phyloP scores from a whole-genome alignment of 1,140 invertebrate genomes.

The Brachionus asplanchnoidis region DNA sequence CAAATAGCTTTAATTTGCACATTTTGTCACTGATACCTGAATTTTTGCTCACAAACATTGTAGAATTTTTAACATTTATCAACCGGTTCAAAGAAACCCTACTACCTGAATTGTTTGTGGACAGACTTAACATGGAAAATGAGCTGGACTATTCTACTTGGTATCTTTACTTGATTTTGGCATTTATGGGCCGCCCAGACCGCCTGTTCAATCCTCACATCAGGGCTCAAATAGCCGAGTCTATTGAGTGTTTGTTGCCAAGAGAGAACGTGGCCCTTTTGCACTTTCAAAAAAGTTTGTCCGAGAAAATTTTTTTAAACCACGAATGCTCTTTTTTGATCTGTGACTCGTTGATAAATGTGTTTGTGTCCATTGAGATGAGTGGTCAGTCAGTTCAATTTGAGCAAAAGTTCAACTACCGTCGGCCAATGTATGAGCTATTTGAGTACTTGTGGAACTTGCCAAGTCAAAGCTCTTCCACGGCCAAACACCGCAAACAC shows the following conservation, averaged over 20 bases:
- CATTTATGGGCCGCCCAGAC: slow-evolving; percentile 70
- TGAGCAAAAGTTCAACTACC: slow-evolving; percentile 94
- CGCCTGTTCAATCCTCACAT: slow-evolving; percentile 86
- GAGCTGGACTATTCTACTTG: slow-evolving; percentile 57
- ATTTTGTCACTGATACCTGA: slow-evolving; percentile 73
- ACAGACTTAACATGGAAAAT: background rate
- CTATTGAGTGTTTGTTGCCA: slow-evolving; percentile 66
- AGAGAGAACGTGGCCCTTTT: background rate
- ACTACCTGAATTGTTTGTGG: slow-evolving; percentile 4
- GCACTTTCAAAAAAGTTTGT: background rate
- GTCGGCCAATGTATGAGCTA: slow-evolving; percentile 85
- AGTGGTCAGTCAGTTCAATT: slow-evolving; percentile 89
- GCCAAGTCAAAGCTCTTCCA: slow-evolving; percentile 61
- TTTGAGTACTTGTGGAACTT: slow-evolving; percentile 86
- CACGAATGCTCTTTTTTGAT: background rate
- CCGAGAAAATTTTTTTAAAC: background rate
- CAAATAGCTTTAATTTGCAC: slow-evolving; percentile 41
- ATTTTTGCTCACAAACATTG: slow-evolving; percentile 80
- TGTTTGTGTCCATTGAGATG: slow-evolving; percentile 95
- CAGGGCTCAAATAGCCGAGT: slow-evolving; percentile 79
- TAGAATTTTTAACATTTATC: slow-evolving; percentile 71
- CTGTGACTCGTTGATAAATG: slow-evolving; percentile 68
- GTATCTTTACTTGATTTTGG: slow-evolving; percentile 66
- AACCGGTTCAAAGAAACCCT: slow-evolving; percentile 61
- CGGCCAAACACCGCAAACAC: slow-evolving; percentile 14